These are phyloP conservation scores for Drosophila nigricruria DNA, from an alignment of 2,888 invertebrate species.

Conservation along the genomic window DNA sequence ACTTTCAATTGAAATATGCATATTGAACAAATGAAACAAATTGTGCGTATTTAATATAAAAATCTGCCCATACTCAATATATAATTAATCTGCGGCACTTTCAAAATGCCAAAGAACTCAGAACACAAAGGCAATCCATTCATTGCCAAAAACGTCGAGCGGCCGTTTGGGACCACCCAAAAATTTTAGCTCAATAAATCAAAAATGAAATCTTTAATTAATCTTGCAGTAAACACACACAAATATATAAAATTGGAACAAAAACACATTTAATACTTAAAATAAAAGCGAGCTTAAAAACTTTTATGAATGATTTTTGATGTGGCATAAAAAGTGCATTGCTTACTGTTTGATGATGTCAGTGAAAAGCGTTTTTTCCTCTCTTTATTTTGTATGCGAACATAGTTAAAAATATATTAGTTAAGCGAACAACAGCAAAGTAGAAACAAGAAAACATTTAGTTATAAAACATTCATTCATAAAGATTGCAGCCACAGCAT, in stretches of 20 bases:
- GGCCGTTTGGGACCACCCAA: constrained; percentile 35
- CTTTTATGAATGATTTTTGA: constrained; percentile 50
- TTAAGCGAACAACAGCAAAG: constrained; percentile 1
- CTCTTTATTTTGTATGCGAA: constrained; percentile 28
- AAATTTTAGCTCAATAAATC: constrained; percentile 59
- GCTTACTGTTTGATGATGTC: constrained; percentile 53
- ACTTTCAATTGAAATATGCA: constrained; percentile 44
- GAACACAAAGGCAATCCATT: constrained; percentile 1
- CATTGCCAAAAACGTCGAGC: constrained; percentile 2
- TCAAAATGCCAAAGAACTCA: constrained; percentile 14
- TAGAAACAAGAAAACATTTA: constrained; percentile 18
- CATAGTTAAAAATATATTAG: constrained; percentile 44
- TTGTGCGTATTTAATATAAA: constrained; percentile 16
- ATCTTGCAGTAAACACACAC: constrained; percentile 45
- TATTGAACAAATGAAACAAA: constrained; percentile 39
- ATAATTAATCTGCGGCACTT: constrained; percentile 21
- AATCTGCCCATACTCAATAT: neutral
- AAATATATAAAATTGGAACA: constrained; percentile 9
- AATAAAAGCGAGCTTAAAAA: constrained; percentile 40
- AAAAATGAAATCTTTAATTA: constrained; percentile 65
- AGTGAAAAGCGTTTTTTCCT: constrained; percentile 21
- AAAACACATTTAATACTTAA: constrained; percentile 21
- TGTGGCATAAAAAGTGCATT: constrained; percentile 34
- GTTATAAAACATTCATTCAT: constrained; percentile 8
- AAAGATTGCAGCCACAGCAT: constrained; percentile 23